Percentiles rank a stretch among this genome's conserved stretches.
phyloP scores from a whole-genome alignment of 2,113 vertebrate genomes.

The Vimba vimba region DNA sequence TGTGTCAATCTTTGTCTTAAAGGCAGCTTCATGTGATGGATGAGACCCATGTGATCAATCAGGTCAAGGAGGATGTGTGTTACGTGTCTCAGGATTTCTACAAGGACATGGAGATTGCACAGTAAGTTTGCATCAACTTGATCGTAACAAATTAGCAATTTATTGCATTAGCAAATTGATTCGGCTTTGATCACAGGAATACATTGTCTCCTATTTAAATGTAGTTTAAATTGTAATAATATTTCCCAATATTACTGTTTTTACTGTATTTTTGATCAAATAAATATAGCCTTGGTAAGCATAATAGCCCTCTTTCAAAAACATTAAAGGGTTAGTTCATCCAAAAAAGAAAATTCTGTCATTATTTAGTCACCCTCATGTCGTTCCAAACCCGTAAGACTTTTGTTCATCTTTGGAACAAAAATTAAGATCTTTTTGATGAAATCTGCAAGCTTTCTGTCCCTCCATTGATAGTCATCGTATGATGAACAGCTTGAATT shows the following conservation, averaged over 20 bases:
- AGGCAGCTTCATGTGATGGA: conserved; percentile 99
- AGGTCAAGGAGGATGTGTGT: conserved; percentile 98
- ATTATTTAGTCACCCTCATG: too few species aligned
- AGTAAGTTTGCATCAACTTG: conserved; percentile 75
- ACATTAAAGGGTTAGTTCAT: too few species aligned
- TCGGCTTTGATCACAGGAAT: background rate
- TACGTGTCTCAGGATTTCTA: conserved; percentile 96
- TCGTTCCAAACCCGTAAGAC: too few species aligned
- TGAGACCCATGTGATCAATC: conserved; percentile 97
- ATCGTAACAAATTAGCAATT: background rate
- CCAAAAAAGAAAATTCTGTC: too few species aligned
- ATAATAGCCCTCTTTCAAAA: too few species aligned
- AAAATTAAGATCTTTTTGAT: too few species aligned
- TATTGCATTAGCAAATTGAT: background rate
- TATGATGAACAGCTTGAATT: too few species aligned
- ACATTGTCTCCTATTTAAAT: background rate
- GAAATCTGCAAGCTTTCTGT: too few species aligned
- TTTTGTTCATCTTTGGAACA: too few species aligned
- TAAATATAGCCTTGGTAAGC: background rate
- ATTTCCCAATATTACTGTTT: background rate
- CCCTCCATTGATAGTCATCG: too few species aligned
- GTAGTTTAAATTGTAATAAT: background rate
- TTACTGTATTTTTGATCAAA: background rate
- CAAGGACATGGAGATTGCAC: conserved; percentile 93
- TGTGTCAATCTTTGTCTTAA: conserved; percentile 42